Evolutionary conservation across 2,113 vertebrate genomes (phyloP), one percentile per base, ranked within the genome.

Genomic region (Vulpes lagopus): DNA sequence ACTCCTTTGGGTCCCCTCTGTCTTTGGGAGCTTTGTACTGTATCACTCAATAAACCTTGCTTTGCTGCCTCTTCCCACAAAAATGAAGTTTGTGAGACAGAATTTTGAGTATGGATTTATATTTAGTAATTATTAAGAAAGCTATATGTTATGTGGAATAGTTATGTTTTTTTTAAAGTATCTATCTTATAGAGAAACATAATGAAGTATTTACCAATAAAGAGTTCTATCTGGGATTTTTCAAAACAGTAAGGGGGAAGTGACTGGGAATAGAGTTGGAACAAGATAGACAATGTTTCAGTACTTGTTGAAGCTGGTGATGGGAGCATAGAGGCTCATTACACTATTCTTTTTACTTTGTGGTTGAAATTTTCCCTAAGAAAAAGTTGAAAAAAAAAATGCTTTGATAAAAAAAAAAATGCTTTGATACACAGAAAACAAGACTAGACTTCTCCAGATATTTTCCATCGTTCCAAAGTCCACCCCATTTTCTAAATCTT

Each of bases 201-300:
- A 90, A 9, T 53, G 59, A 90, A 90, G 79, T 90, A 79, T 64
- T 90, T 90, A 90, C 57, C 49, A 22, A 64, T 79, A 79, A 64
- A 78, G 57, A 62, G 71, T 74, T 59, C 55, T 55, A n/a, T 55
- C 84, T 71, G 9, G 51, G 32, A 25, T 55, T 71, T 57, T 87
- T 53, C 84, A 87, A 55, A 73, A 71, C 55, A n/a, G n/a, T 30
- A 35, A 71, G 65, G 32, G 2, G 16, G 64, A 71, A 57, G 51
- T 71, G 51, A 15, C 17, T 71, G 64, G 32, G 32, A 87, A 51
- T 71, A 71, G 65, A 87, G 51, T 69, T n/a, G 32, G 53, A 71
- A 55, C 17, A 60, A 74, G 55, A 89, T 49, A 74, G 55, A 35
- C 8, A 5, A 15, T 89, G 38, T 60, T 17, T 74, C 74, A 38